Conservation (phyloP, 2,888 invertebrate genomes). For the Colletes collaris region DNA sequence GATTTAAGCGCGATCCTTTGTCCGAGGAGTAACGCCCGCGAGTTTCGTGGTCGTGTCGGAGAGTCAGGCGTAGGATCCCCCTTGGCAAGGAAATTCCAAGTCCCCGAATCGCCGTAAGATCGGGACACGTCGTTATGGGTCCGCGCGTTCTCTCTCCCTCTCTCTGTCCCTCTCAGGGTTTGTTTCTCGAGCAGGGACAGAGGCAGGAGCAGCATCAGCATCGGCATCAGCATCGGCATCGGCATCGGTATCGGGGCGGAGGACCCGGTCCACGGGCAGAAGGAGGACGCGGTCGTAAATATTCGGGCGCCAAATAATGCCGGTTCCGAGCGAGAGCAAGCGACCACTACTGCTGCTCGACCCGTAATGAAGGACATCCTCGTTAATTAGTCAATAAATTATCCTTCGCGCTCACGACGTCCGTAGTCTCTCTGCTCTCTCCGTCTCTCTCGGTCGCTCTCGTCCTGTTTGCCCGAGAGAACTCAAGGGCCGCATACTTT, state of each 20-base stretch:
- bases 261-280: slow-evolving; percentile 63
- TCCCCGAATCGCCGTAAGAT: slow-evolving; percentile 77
- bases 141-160: slow-evolving; percentile 61
- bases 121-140: slow-evolving; percentile 80
- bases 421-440: slow-evolving; percentile 60
- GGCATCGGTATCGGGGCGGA: slow-evolving; percentile 67
- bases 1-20: slow-evolving; percentile 68
- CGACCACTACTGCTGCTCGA: slow-evolving; percentile 76
- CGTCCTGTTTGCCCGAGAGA: slow-evolving; percentile 59
- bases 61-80: slow-evolving; percentile 45
- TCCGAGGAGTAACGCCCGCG: slow-evolving; percentile 67
- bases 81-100: slow-evolving; percentile 75
- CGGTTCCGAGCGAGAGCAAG: slow-evolving; percentile 75
- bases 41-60: slow-evolving; percentile 60
- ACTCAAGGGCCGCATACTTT: slow-evolving; percentile 74
- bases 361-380: slow-evolving; percentile 83
- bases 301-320: slow-evolving; percentile 81
- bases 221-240: slow-evolving; percentile 60
- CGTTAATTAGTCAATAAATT: slow-evolving; percentile 83
- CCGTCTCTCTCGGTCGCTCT: slow-evolving; percentile 37
- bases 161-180: slow-evolving; percentile 34
- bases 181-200: slow-evolving; percentile 43
- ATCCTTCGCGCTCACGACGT: slow-evolving; percentile 79
- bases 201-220: slow-evolving; percentile 44
- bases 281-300: slow-evolving; percentile 80